Base-by-base conservation (phyloP, 2,888 invertebrate genomes). In the Lochmaea capreae region DNA sequence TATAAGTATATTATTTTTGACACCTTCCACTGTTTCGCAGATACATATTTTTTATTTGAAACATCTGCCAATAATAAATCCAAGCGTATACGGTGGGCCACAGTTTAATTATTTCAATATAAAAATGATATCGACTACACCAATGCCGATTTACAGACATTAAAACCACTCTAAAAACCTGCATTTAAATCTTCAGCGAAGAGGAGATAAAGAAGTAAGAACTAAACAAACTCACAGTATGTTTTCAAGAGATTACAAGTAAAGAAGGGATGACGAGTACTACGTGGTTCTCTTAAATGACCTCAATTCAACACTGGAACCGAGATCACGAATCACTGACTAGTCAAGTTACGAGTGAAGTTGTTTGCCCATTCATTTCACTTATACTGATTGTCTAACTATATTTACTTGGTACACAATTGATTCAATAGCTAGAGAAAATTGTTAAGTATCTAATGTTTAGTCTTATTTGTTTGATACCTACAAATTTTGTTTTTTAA, bases 281-380 rank as follows among this genome's bases (percentile, higher is more conserved):
- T 6, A 14, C 39, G 14, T 22, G 39, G 61, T 61, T 61, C 61
- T 61, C 39, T 26, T 61, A 61, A 67, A 54, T 67, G 67, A 67
- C 67, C 67, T 67, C 67, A 67, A 67, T 67, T 67, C 58, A 67
- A 54, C 67, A 67, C 67, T 58, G 58, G 58, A 67, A 58, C 54
- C 43, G 58, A 61, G 39, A 67, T 67, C 67, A 67, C 67, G 67
- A 67, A 58, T 67, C 67, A 67, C 67, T 58, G 58, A 58, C 57
- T 67, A 67, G 67, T 67, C 67, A 67, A 58, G 58, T 57, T 61
- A 18, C 14, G 42, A 58, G 57, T 57, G 42, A 18, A 67, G 54
- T 67, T 16, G 46, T 58, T 67, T 39, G 67, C 22, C 67, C 67
- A 67, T 67, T 67, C 67, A 67, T 57, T 67, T 33, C 39, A 33